Conservation (phyloP, 2,113 vertebrate species). For the Tragelaphus scriptus region DNA sequence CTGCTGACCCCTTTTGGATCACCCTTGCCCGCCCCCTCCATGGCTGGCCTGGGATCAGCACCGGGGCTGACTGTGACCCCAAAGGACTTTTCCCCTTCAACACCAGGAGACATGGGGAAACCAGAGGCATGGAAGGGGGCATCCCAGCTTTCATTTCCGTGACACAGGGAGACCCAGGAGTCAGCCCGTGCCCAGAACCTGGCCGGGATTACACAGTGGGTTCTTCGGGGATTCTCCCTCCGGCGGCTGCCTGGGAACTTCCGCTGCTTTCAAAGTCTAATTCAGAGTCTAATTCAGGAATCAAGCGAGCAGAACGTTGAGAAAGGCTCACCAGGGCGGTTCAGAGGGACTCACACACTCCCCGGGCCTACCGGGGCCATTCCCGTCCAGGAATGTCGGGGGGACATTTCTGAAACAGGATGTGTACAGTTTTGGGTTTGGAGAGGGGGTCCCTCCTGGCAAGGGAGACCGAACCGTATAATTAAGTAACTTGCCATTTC, state of each 20-base stretch:
- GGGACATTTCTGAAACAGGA: constrained; percentile 24
- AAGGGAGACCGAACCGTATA: constrained; percentile 66
- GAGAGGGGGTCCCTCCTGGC: constrained; percentile 65
- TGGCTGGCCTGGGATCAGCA: background rate
- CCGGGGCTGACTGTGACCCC: background rate
- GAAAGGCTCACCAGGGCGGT: constrained; percentile 18
- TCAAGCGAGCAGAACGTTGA: constrained; percentile 45
- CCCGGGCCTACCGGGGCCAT: background rate
- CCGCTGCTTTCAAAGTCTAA: constrained; percentile 56
- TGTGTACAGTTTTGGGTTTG: constrained; percentile 61
- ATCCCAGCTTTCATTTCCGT: background rate
- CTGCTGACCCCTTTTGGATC: background rate
- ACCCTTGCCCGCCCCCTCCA: background rate
- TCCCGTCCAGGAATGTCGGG: background rate
- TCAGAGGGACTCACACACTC: background rate
- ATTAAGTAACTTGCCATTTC: constrained; percentile 72
- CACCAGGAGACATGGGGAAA: background rate
- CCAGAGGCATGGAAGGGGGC: background rate
- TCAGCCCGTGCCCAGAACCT: constrained; percentile 7
- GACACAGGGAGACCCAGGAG: background rate
- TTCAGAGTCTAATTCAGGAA: constrained; percentile 51
- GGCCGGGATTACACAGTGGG: constrained; percentile 58
- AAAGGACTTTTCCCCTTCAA: background rate
- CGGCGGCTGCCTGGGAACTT: constrained; percentile 2
- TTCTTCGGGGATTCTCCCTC: background rate